A percentile compares a stretch with the other conserved stretches of the same genome.
Conservation (phyloP, 2,113 vertebrate genomes). For the Boulengeromyrus knoepffleri region DNA sequence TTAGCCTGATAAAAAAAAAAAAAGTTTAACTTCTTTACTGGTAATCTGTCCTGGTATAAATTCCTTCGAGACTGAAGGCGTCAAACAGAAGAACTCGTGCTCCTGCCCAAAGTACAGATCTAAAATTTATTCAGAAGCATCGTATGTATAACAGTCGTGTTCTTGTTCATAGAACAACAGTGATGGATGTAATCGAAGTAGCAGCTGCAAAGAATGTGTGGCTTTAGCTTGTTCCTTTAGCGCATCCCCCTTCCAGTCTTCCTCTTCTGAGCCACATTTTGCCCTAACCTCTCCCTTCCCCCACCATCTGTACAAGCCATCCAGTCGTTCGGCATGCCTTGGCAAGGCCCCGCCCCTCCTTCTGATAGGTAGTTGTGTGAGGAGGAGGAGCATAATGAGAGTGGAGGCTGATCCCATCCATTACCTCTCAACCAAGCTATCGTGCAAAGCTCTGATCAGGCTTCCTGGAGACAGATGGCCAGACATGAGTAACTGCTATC, state of each 20-base stretch:
- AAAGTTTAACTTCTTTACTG: neutral
- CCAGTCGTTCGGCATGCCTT: neutral
- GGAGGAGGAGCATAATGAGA: constrained; percentile 20
- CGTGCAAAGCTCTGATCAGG: neutral
- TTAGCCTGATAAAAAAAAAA: neutral
- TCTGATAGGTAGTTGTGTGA: neutral
- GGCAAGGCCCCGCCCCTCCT: neutral
- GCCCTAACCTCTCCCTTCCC: constrained; percentile 25
- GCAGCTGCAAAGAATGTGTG: neutral
- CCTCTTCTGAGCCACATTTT: constrained; percentile 31
- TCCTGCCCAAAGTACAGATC: neutral
- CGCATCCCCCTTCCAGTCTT: constrained; percentile 33
- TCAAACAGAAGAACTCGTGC: neutral
- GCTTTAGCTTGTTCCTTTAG: neutral
- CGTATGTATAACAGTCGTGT: neutral
- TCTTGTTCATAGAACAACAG: neutral
- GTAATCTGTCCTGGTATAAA: neutral
- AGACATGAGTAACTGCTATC: constrained; percentile 8
- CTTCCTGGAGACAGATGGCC: neutral
- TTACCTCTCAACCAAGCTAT: constrained; percentile 19
- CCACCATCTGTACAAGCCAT: neutral
- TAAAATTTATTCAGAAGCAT: neutral
- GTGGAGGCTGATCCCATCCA: constrained; percentile 26
- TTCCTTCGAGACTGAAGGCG: neutral
- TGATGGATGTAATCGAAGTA: neutral